Base-by-base conservation (phyloP, 2,113 vertebrate species). In the Ciconia boyciana region DNA sequence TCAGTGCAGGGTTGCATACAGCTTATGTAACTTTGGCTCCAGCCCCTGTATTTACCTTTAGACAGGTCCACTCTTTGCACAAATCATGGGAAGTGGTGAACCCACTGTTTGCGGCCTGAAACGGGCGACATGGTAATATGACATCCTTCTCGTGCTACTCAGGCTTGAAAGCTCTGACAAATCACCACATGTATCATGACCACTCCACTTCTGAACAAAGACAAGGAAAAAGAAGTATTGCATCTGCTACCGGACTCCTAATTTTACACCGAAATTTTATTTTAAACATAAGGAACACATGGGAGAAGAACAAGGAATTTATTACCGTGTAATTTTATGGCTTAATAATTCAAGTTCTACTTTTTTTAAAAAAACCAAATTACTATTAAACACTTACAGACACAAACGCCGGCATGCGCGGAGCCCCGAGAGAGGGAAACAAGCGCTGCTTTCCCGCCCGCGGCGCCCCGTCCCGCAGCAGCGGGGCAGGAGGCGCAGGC, bases 41-140 rank as follows among this genome's bases (percentile, higher is more conserved):
- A 80, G 75, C 4, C 26, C 52, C 36, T 28, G 20, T 25, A 60
- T n/a, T 60, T 51, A 61, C n/a, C 32, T n/a, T n/a, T 7, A 44
- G 6, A 26, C 26, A 46, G 21, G 28, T 24, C 34, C 13, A 1
- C 4, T 36, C 62, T 9, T 34, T 4, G 10, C 54, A n/a, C 24
- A 39, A 17, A 20, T 6, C 12, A 28, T 0, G 4, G 26, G 2
- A 44, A 48, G 44, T 0, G 14, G 6, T 0, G 21, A 66, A 54
- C 19, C 5, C 32, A 1, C 11, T 8, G 39, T 21, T 1, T 52
- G 28, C 10, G 11, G 44, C 16, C 60, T 44, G 48, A 31, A 83
- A 49, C 17, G 16, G 49, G 61, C 2, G 1, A 16, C 28, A 29
- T 32, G 17, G 7, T 4, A 15, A 20, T 6, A 24, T 0, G 9